Evolutionary conservation across 2,888 invertebrate species (phyloP).

Genomic region (Xestia ashworthii): DNA sequence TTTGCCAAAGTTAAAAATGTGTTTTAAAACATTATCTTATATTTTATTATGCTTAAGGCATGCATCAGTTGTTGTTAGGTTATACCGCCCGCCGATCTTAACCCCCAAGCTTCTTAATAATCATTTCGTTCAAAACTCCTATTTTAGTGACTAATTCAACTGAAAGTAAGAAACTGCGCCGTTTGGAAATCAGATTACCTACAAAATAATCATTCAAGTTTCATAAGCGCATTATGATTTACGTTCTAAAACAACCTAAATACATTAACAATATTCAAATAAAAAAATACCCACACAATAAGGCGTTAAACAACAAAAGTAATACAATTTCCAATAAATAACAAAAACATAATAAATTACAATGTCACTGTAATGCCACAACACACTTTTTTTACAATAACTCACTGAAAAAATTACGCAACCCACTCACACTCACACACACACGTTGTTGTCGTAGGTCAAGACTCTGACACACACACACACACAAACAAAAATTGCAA

Average conservation of each 20-base stretch:
- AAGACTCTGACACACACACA: constrained; percentile 70
- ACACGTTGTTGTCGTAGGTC: constrained; percentile 75
- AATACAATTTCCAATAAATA: constrained; percentile 28
- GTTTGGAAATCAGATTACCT: not conserved
- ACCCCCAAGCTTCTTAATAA: not conserved
- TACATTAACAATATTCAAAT: not conserved
- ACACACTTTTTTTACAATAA: constrained; percentile 41
- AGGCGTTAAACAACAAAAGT: constrained; percentile 11
- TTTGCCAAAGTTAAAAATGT: not conserved
- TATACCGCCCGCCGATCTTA: not conserved
- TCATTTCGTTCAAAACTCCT: not conserved
- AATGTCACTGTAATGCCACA: constrained; percentile 38
- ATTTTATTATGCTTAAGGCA: not conserved
- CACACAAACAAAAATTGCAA: constrained; percentile 68
- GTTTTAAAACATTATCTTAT: not conserved
- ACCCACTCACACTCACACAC: constrained; percentile 72
- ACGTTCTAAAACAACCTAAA: constrained; percentile 1
- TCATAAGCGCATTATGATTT: not conserved
- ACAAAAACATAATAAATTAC: constrained; percentile 54
- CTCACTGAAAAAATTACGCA: constrained; percentile 77
- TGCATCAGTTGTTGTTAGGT: not conserved
- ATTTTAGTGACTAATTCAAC: not conserved
- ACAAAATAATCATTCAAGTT: constrained; percentile 5
- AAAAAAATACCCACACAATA: constrained; percentile 24
- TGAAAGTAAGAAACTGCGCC: not conserved